Conservation (phyloP, 2,888 invertebrate genomes). For the Ypsolopha sequella region DNA sequence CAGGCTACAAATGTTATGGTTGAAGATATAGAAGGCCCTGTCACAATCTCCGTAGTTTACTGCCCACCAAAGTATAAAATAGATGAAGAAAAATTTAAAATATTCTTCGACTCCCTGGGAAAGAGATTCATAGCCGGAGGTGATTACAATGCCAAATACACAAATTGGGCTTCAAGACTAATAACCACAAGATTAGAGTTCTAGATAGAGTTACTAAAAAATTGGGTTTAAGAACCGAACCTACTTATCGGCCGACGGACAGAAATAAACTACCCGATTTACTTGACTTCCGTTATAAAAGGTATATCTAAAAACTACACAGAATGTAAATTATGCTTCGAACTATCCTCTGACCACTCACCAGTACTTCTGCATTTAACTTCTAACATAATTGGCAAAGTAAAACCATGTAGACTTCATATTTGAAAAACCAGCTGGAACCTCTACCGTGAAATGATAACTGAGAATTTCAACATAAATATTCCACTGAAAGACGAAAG, state of each 20-base stretch:
- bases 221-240: conserved; percentile 6
- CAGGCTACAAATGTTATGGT: conserved; percentile 8
- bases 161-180: conserved; percentile 4
- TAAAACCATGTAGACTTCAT: too few species aligned
- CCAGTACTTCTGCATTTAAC: not conserved
- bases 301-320: not conserved
- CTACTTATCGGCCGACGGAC: conserved; percentile 15
- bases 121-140: conserved; percentile 8
- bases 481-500: conserved; percentile 1
- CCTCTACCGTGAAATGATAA: not conserved
- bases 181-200: conserved; percentile 9
- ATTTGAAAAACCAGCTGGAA: too few species aligned
- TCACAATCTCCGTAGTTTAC: conserved; percentile 5
- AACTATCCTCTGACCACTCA: conserved; percentile 4
- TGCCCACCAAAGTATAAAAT: conserved; percentile 9
- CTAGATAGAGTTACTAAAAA: not conserved
- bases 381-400: not conserved
- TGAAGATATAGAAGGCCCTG: not conserved
- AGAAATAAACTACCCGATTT: conserved; percentile 10
- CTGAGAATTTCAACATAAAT: not conserved
- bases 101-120: conserved; percentile 6
- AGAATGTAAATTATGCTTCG: not conserved
- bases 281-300: conserved; percentile 6
- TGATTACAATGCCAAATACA: conserved; percentile 9
- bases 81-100: not conserved